Percentiles rank a stretch among this genome's conserved stretches.
phyloP scores from a whole-genome alignment of 2,888 invertebrate genomes.

The Apamea crenata region DNA sequence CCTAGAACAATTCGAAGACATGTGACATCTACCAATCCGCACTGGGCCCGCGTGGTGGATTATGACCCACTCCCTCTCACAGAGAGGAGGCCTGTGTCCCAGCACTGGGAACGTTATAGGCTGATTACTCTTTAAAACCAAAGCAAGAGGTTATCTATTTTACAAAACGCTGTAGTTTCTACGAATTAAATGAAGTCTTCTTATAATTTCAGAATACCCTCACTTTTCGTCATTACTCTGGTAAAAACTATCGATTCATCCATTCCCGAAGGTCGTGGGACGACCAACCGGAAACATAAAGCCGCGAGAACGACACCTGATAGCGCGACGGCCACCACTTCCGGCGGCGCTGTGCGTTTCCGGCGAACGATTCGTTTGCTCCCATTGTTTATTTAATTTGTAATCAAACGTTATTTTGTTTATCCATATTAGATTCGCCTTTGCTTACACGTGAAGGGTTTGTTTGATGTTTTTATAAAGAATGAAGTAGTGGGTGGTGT shows the following conservation, averaged over 20 bases:
- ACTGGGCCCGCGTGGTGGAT: too few species aligned
- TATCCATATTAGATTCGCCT: constrained; percentile 48
- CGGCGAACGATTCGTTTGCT: constrained; percentile 72
- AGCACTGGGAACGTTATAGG: neutral
- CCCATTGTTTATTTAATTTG: constrained; percentile 79
- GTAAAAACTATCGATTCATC: constrained; percentile 45
- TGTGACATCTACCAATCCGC: too few species aligned
- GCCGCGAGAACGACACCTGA: constrained; percentile 74
- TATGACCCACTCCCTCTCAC: neutral
- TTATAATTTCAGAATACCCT: neutral
- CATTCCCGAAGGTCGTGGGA: constrained; percentile 41
- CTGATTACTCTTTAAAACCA: neutral
- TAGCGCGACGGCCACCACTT: constrained; percentile 71
- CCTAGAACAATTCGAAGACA: too few species aligned
- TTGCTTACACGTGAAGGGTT: constrained; percentile 48
- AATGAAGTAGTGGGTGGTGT: constrained; percentile 24
- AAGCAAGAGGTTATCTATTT: neutral
- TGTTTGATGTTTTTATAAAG: constrained; percentile 52
- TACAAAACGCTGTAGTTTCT: neutral
- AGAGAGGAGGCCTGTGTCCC: neutral
- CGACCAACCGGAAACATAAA: constrained; percentile 67
- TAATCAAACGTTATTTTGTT: constrained; percentile 72
- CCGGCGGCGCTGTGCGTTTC: constrained; percentile 71
- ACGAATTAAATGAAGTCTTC: neutral
- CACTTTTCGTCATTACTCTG: neutral